Percentiles rank a stretch among this genome's conserved stretches.
These are phyloP conservation scores for Drosophila macrospina DNA, from an alignment of 2,888 invertebrate species.

Conservation along the genomic window DNA sequence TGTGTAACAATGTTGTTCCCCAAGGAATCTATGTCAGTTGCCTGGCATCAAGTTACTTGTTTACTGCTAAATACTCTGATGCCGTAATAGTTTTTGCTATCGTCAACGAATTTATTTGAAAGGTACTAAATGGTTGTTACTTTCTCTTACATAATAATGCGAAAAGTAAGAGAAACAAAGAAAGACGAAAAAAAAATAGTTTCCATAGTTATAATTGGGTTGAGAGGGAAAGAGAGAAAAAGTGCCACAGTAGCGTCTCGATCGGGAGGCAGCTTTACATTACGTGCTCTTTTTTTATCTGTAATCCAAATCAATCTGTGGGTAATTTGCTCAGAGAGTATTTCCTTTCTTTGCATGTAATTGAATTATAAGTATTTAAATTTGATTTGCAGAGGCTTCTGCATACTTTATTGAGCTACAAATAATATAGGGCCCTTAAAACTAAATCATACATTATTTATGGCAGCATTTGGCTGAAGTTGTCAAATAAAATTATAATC, in stretches of 20 bases:
- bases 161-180: too few species aligned
- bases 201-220: too few species aligned
- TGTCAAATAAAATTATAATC: slow-evolving; percentile 41
- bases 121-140: neutral
- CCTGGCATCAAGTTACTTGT: slow-evolving; percentile 16
- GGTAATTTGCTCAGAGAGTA: neutral
- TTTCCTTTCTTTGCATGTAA: slow-evolving; percentile 1
- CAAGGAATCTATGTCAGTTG: slow-evolving; percentile 28
- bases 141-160: too few species aligned
- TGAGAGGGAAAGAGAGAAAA: too few species aligned
- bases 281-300: too few species aligned
- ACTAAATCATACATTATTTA: slow-evolving; percentile 38
- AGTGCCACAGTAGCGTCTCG: too few species aligned
- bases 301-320: too few species aligned
- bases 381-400: slow-evolving; percentile 3
- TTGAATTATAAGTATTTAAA: slow-evolving; percentile 11
- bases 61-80: neutral
- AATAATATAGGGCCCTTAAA: slow-evolving; percentile 8
- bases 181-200: too few species aligned
- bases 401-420: slow-evolving; percentile 5
- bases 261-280: too few species aligned
- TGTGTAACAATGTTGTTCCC: too few species aligned
- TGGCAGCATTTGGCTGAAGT: slow-evolving; percentile 21
- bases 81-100: neutral
- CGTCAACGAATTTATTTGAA: slow-evolving; percentile 4